Base-by-base conservation (phyloP, 2,888 invertebrate genomes). In the Ennomos fuscantarius region DNA sequence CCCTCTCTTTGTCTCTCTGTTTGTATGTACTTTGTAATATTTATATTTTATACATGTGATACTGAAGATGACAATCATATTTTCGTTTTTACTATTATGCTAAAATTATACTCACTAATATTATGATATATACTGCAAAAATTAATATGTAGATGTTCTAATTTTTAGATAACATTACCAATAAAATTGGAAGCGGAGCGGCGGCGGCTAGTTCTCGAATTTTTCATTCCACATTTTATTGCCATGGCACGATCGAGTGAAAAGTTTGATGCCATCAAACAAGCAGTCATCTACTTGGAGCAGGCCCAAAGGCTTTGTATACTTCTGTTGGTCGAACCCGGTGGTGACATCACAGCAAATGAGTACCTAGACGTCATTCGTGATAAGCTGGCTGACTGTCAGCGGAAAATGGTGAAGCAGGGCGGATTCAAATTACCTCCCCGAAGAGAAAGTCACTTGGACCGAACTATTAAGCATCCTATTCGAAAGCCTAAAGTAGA, bases 201-300 rank as follows among this genome's bases (percentile, higher is more conserved):
- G 47, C 90, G 94, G 44, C 91, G 94, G n/a, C 82, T 93, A 52
- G 87, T 96, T 1, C 80, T 96, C 0, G 94, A 95, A 73, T 94
- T 95, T 72, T 95, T 97, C 69, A 94, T 96, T 46, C 89, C 94
- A 12, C 96, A 96, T 72, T 95, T 96, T 69, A 93, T 96, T 35
- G 93, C 94, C 49, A 95, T 96, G 93, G 94, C 95, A 0, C 92
- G 94, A 50, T 93, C 93, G 46, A 94, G 95, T 62, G 93, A 94
- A 11, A 92, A 93, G 61, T 94, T 95, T 61, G 93, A 94, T 9
- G 93, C 95, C 0, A 85, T 92, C 13, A 87, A 92, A 55, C 94
- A 95, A 72, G 94, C 95, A 8, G 84, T 93, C 1, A 93, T 95
- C 57, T 96, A 96, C 72, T 84, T 96, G 37, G 93, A 95, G 58